Percentiles rank a stretch among this genome's conserved stretches.
These are phyloP conservation scores for Rhingia rostrata DNA, from an alignment of 2,888 invertebrate genomes.

Conservation along the genomic window DNA sequence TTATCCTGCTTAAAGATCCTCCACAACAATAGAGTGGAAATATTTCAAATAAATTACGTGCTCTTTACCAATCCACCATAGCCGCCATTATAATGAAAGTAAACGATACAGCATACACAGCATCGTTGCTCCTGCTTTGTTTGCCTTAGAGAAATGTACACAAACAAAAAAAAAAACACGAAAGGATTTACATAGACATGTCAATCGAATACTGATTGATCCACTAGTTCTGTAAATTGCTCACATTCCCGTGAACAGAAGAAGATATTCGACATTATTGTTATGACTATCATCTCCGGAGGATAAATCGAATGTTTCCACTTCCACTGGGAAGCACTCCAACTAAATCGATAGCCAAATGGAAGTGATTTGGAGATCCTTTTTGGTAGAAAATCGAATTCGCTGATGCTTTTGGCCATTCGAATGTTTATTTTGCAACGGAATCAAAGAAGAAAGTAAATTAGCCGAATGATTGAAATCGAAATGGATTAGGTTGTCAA, in stretches of 20 bases:
- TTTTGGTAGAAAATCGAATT: conserved; percentile 14
- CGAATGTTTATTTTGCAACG: conserved; percentile 8
- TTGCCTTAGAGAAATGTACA: not conserved
- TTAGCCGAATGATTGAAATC: conserved; percentile 57
- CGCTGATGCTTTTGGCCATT: conserved; percentile 3
- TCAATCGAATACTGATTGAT: conserved; percentile 58
- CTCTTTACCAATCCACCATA: conserved; percentile 14
- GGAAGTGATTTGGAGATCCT: conserved; percentile 16
- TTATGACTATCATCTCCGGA: conserved; percentile 27
- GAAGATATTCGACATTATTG: conserved; percentile 38
- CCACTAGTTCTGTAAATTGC: conserved; percentile 11
- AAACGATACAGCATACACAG: conserved; percentile 55
- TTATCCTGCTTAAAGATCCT: conserved; percentile 49
- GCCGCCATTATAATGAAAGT: conserved; percentile 37
- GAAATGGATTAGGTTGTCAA: conserved; percentile 11
- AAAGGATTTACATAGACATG: conserved; percentile 56
- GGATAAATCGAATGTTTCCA: not conserved
- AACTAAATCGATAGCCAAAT: conserved; percentile 25
- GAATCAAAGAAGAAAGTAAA: conserved; percentile 13
- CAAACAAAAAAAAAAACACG: not conserved
- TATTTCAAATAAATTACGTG: conserved; percentile 66
- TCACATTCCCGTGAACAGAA: not conserved
- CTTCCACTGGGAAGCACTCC: not conserved
- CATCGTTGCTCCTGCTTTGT: conserved; percentile 18
- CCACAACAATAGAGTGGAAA: conserved; percentile 51